Evolutionary conservation across 2,797 vertebrate species (phyloP), one percentile per base, ranked within the genome.

Genomic region (Morelia viridis): DNA sequence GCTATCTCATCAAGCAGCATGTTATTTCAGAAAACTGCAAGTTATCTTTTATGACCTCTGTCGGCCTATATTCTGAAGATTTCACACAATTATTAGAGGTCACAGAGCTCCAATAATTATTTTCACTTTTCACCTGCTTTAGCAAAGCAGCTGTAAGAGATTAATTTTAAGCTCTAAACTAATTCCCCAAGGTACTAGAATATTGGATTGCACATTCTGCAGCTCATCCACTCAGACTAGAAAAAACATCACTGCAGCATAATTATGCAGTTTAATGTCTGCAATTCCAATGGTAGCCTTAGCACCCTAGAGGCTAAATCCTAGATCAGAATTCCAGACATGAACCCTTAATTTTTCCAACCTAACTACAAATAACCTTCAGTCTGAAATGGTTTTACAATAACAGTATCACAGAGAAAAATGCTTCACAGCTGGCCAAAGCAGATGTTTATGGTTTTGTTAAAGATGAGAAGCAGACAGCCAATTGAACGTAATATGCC

Each of bases 41-140:
- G 86, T 94, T 93, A 56, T 60, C 88, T 86, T 91, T 86, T 91
- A 95, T 60, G 88, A 94, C 93, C 91, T 95, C 85, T 91, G 94
- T n/a, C 4, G 89, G 88, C 87, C 92, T 92, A 91, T 85, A 80
- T 92, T 91, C 93, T 89, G 90, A 71, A 92, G 92, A 71, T 92
- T 95, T 95, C 93, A 95, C 76, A 92, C 83, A 76, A 95, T 95
- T 94, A 94, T 92, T 71, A 85, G 88, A 93, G 94, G 91, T 88
- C 91, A 95, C 35, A 85, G 92, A 93, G 94, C 92, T 95, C 95
- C 94, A 85, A 92, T 94, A 95, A 96, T 95, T 94, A 93, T 96
- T 96, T 97, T 95, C 76, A 91, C 94, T 95, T 95, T 96, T 95
- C 93, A 97, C 95, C 94, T 97, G 92, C 89, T 95, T 92, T 90